These are phyloP conservation scores for Callipepla californica DNA, from an alignment of 2,113 vertebrate genomes.

Conservation along the genomic window DNA sequence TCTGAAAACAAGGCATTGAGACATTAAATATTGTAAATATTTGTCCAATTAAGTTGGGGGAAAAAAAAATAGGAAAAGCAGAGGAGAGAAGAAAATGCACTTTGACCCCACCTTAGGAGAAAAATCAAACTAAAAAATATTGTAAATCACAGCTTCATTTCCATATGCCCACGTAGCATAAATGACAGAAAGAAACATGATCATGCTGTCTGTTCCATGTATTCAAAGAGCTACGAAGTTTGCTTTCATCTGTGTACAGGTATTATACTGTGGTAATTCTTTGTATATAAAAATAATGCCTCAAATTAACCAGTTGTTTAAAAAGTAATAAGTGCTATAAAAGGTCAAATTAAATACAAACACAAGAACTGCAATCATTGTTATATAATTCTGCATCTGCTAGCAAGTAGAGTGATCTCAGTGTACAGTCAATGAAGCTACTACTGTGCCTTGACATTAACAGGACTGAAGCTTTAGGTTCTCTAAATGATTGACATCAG, in stretches of 20 bases:
- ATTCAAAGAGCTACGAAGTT: not conserved
- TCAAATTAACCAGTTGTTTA: not conserved
- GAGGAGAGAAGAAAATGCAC: not conserved
- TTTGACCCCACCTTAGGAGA: not conserved
- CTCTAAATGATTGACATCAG: not conserved
- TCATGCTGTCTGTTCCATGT: not conserved
- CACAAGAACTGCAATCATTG: not conserved
- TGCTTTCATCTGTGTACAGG: not conserved
- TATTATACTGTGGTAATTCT: not conserved
- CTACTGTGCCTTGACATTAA: not conserved
- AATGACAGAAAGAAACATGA: not conserved
- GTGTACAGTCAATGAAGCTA: not conserved
- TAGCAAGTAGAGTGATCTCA: not conserved
- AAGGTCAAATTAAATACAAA: not conserved
- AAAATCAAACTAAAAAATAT: not conserved
- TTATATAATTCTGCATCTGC: not conserved
- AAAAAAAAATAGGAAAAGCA: not conserved
- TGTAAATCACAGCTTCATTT: not conserved
- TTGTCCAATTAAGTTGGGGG: not conserved
- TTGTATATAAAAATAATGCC: not conserved
- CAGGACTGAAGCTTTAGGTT: not conserved
- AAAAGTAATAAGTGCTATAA: not conserved
- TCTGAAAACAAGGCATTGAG: not conserved
- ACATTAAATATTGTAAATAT: not conserved
- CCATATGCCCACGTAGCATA: accelerated